Conservation (phyloP, 2,797 vertebrate genomes). For the Sebastes dallii region DNA sequence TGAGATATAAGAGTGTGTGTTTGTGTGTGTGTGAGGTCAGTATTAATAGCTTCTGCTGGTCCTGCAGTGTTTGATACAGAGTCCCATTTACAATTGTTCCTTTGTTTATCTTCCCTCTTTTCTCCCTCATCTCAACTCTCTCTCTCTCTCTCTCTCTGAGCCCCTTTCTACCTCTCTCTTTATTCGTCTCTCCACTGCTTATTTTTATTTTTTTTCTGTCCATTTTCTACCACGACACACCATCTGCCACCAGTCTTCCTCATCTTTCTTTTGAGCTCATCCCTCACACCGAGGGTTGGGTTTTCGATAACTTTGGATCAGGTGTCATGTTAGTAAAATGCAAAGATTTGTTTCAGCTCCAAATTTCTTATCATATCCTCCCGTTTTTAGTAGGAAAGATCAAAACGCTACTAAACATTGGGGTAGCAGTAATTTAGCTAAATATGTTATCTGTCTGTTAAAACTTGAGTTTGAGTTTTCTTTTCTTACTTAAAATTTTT, state of each 20-base stretch:
- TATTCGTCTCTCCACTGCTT: slow-evolving; percentile 1
- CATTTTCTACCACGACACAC: neutral
- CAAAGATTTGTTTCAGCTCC: neutral
- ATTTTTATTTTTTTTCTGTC: neutral
- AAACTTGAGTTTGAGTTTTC: neutral
- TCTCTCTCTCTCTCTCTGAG: neutral
- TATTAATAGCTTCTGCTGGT: slow-evolving; percentile 57
- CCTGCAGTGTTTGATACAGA: slow-evolving; percentile 33
- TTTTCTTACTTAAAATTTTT: neutral
- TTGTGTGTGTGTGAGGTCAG: slow-evolving; percentile 16
- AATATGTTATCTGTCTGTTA: neutral
- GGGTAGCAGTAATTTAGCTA: neutral
- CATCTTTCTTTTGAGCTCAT: neutral
- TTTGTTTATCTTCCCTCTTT: slow-evolving; percentile 32
- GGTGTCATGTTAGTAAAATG: neutral
- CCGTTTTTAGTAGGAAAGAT: neutral
- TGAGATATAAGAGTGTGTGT: slow-evolving; percentile 9
- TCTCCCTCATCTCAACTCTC: neutral
- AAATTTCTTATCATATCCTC: neutral
- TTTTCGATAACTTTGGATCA: neutral
- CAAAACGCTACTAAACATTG: neutral
- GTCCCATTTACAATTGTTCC: slow-evolving; percentile 39
- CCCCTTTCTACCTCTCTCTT: neutral
- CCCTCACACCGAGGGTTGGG: neutral
- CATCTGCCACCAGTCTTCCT: neutral